Evolutionary conservation across 1,140 invertebrate species (phyloP), one percentile per base, ranked within the genome.

Genomic region (Trichoplusia ni): DNA sequence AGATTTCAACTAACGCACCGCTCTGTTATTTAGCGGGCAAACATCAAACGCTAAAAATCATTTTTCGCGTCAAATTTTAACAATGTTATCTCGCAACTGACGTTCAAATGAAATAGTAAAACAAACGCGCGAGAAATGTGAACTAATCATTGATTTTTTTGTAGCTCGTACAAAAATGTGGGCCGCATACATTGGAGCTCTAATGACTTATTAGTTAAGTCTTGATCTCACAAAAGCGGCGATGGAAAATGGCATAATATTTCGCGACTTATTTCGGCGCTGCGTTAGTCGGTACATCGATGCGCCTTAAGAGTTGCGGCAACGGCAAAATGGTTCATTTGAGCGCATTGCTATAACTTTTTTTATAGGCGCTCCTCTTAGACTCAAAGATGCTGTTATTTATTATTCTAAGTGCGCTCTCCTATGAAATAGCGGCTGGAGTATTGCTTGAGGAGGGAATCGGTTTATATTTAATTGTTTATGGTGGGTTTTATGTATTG

Each of bases 351-450:
- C 38, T 38, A 67, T 62, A 42, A 38, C 23, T 35, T 19, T 64
- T 63, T 63, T 64, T 44, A 40, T 40, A 64, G 62, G 46, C 63
- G 63, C 44, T 44, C 16, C 5, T n/a, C n/a, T n/a, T n/a, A n/a
- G 6, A 9, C 33, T 58, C 35, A 42, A 38, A 19, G 54, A 31
- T 19, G 16, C 38, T 42, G n/a, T 42, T 27, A 56, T 27, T 44
- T 44, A 58, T 44, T 58, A 58, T 58, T 58, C 54, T 58, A 31
- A 44, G 18, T 42, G 25, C 25, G n/a, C 9, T 44, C 23, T 18
- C 13, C 23, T 58, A 42, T 42, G 27, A 44, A 44, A 42, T 44
- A 31, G 9, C 23, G 29, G 4, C 21, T 44, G 16, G 13, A 58
- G 23, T 58, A 13, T 16, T 40, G 13, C 38, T 40, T 40, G 3